These are phyloP conservation scores for Nixonia krombeini DNA, from an alignment of 1,140 invertebrate genomes.

Conservation along the genomic window DNA sequence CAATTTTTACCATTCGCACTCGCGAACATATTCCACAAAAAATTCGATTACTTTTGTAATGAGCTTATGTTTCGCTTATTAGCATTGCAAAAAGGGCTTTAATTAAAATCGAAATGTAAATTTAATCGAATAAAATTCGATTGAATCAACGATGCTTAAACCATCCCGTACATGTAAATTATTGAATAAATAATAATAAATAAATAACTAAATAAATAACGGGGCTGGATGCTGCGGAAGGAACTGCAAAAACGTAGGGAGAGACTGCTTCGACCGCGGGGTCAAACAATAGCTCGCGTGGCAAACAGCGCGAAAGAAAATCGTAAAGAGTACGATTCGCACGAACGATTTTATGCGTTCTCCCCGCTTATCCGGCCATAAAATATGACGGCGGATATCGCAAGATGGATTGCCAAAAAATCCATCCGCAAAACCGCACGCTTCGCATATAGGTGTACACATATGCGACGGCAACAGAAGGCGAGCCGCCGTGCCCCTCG, in stretches of 20 bases:
- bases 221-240: too few species aligned
- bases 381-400: conserved; percentile 33
- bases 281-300: conserved; percentile 31
- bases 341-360: conserved; percentile 37
- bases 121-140: too few species aligned
- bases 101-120: too few species aligned
- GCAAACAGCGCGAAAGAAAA: conserved; percentile 29
- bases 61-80: too few species aligned
- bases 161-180: too few species aligned
- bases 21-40: too few species aligned
- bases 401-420: conserved; percentile 45
- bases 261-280: conserved; percentile 17
- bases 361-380: conserved; percentile 26
- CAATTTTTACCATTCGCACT: too few species aligned
- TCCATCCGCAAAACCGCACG: conserved; percentile 36
- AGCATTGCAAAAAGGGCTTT: too few species aligned
- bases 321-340: conserved; percentile 36
- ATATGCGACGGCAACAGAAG: conserved; percentile 16
- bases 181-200: too few species aligned
- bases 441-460: too few species aligned
- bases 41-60: too few species aligned
- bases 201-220: not conserved
- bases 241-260: conserved; percentile 2
- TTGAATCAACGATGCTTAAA: too few species aligned
- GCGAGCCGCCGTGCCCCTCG: conserved; percentile 13